A percentile compares a stretch with the other conserved stretches of the same genome.
These are phyloP conservation scores for Melanchra persicariae DNA, from an alignment of 2,888 invertebrate species.

Conservation along the genomic window DNA sequence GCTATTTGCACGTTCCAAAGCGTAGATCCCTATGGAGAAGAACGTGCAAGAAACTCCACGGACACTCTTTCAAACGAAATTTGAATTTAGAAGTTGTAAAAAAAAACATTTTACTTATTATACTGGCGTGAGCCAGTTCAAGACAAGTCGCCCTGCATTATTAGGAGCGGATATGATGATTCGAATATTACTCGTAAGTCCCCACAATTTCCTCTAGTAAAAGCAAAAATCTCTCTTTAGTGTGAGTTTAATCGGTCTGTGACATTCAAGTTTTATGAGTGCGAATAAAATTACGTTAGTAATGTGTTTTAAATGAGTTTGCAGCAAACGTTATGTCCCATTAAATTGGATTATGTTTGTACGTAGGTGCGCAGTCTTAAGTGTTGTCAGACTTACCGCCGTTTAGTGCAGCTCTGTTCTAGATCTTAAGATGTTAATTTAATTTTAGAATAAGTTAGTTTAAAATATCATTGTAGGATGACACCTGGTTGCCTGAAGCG, in stretches of 20 bases:
- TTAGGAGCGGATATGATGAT: not conserved
- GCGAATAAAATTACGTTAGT: slow-evolving; percentile 58
- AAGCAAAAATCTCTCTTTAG: slow-evolving; percentile 17
- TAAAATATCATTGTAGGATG: not conserved
- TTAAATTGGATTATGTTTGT: slow-evolving; percentile 57
- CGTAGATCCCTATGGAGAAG: too few species aligned
- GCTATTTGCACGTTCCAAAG: too few species aligned
- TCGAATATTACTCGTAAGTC: slow-evolving; percentile 2
- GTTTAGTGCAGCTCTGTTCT: slow-evolving; percentile 44
- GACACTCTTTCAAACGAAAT: too few species aligned
- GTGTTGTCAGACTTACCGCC: slow-evolving; percentile 41
- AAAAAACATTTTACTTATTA: too few species aligned
- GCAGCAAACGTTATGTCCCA: slow-evolving; percentile 46
- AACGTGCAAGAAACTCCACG: too few species aligned
- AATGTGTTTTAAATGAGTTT: slow-evolving; percentile 57
- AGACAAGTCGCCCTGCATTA: not conserved
- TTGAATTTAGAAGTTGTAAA: too few species aligned
- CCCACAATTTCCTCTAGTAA: slow-evolving; percentile 15
- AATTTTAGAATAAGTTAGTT: slow-evolving; percentile 30
- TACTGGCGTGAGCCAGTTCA: too few species aligned
- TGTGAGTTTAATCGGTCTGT: slow-evolving; percentile 50
- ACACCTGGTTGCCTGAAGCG: not conserved
- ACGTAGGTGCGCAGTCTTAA: slow-evolving; percentile 47
- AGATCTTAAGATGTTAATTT: slow-evolving; percentile 17
- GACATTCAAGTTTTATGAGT: slow-evolving; percentile 59